A percentile compares a stretch with the other conserved stretches of the same genome.
Conservation (phyloP, 2,888 invertebrate genomes). For the Phania funesta region DNA sequence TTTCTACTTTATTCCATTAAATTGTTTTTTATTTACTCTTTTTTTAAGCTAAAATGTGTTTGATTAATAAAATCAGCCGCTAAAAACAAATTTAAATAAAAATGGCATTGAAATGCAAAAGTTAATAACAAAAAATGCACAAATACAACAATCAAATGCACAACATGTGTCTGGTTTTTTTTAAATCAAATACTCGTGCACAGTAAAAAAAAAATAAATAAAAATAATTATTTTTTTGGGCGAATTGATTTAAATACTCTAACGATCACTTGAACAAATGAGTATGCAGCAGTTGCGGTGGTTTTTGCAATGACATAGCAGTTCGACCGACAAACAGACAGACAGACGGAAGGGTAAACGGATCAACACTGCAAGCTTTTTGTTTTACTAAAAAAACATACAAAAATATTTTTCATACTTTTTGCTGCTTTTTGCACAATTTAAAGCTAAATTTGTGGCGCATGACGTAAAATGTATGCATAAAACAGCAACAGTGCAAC, state of each 20-base stretch:
- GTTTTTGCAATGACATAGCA: slow-evolving; percentile 28
- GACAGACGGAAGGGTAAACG: background rate
- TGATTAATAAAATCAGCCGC: slow-evolving; percentile 46
- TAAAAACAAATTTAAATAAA: slow-evolving; percentile 60
- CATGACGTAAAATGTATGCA: slow-evolving; percentile 29
- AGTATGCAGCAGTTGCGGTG: slow-evolving; percentile 13
- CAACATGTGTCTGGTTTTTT: slow-evolving; percentile 10
- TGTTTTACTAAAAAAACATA: background rate
- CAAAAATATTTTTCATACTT: background rate
- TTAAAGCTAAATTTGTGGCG: slow-evolving; percentile 39
- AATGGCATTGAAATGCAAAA: slow-evolving; percentile 64
- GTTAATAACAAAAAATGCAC: slow-evolving; percentile 37
- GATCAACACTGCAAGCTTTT: slow-evolving; percentile 5
- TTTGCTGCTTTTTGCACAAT: slow-evolving; percentile 8
- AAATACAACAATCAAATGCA: too few species aligned
- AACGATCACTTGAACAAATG: background rate
- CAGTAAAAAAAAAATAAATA: background rate
- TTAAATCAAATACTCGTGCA: background rate
- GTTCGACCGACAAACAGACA: background rate
- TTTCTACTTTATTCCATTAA: background rate
- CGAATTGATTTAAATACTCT: slow-evolving; percentile 5
- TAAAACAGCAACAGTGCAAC: slow-evolving; percentile 5
- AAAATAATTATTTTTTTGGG: slow-evolving; percentile 1
- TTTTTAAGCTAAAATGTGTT: background rate
- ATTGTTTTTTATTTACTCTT: background rate